Evolutionary conservation across 1,140 invertebrate genomes (phyloP), one percentile per base, ranked within the genome.

Genomic region (Heliconius melpomene): DNA sequence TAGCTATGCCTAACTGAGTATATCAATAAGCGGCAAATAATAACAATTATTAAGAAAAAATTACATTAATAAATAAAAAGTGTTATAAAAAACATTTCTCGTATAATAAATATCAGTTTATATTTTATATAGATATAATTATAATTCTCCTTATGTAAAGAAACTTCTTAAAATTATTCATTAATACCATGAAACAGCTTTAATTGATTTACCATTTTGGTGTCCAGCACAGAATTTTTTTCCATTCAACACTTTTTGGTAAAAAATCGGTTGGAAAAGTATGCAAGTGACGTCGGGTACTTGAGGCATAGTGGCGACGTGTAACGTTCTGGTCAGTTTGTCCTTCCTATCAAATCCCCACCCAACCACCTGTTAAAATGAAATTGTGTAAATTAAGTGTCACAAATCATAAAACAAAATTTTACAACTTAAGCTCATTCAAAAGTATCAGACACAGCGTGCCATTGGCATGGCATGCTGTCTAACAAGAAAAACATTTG

Each of bases 321-420:
- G 83, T 8, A 93, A 81, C 72, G 83, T 80, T 1, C 79, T 66
- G 23, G 90, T 81, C 7, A 90, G 72, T 1, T 52, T 50, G 32
- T 90, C 87, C 0, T 84, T 82, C 40, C 89, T 85, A 36, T 88
- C 87, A 46, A 89, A 87, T 7, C 91, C 90, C 92, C 92, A 94
- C 8, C 92, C 92, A 2, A 66, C 60, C 11, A 66, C 60, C 60
- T 66, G 13, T 46, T 16, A 52, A 52, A 60, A 20, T 3, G 8
- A 66, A 13, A 26, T 23, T 23, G 9, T 52, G 11, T 11, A 40
- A 40, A 7, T 8, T 40, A 40, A 7, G 11, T 29, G 40, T 40
- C 40, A 40, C 11, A 7, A 40, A 40, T 29, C 29, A 29, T 29
- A 29, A 2, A 29, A 29, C 29, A 29, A 29, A 29, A 29, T 29